Evolutionary conservation across 2,113 vertebrate genomes (phyloP).

Genomic region (Brachyhypopomus gauderio): DNA sequence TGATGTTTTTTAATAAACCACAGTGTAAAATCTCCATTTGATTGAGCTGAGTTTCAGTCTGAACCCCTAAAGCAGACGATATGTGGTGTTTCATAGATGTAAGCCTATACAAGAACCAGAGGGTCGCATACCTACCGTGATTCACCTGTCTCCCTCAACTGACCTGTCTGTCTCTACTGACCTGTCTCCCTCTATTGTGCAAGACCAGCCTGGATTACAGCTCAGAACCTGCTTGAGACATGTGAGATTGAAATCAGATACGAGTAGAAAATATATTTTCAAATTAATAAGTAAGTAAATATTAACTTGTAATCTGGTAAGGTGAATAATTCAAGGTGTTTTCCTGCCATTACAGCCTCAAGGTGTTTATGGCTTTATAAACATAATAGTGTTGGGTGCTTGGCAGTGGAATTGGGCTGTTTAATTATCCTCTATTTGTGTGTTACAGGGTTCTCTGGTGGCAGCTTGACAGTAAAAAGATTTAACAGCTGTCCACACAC

Average conservation of each 20-base stretch:
- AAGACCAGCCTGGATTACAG: background rate
- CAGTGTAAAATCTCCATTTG: too few relatives aligned
- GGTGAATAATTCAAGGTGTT: slow-evolving; percentile 53
- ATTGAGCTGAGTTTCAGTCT: too few relatives aligned
- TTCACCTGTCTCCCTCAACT: slow-evolving; percentile 15
- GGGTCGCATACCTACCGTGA: background rate
- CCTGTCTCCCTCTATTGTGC: slow-evolving; percentile 21
- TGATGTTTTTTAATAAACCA: too few relatives aligned
- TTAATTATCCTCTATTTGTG: slow-evolving; percentile 41
- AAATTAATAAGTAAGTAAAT: slow-evolving; percentile 63
- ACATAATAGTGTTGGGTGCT: slow-evolving; percentile 31
- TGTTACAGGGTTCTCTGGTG: background rate
- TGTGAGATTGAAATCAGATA: slow-evolving; percentile 56
- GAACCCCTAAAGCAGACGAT: too few relatives aligned
- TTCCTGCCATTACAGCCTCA: slow-evolving; percentile 17
- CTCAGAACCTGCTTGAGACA: background rate
- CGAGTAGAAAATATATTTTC: slow-evolving; percentile 46
- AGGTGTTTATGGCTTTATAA: slow-evolving; percentile 37
- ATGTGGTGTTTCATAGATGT: too few relatives aligned
- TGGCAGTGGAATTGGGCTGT: slow-evolving; percentile 16
- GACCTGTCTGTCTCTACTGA: slow-evolving; percentile 15
- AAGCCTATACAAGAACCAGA: background rate
- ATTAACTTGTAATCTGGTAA: slow-evolving; percentile 46
- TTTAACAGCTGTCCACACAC: slow-evolving; percentile 22
- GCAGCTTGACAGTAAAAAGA: slow-evolving; percentile 26